These are phyloP conservation scores for Tachyglossus aculeatus DNA, from an alignment of 2,797 vertebrate species.

Conservation along the genomic window DNA sequence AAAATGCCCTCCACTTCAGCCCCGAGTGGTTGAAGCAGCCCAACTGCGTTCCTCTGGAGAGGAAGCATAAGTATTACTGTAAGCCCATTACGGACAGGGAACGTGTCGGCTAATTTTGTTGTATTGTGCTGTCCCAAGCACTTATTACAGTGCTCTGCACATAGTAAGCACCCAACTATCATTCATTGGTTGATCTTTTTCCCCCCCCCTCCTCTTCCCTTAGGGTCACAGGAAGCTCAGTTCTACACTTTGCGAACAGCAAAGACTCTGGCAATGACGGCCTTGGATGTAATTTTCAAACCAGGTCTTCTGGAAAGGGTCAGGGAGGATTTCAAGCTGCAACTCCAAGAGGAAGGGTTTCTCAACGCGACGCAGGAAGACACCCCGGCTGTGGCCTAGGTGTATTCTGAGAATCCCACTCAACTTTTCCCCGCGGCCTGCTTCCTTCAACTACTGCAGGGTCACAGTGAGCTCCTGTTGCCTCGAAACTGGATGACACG, in stretches of 20 bases:
- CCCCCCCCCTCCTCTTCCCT: conserved; percentile 5
- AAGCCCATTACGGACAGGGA: too few relatives aligned
- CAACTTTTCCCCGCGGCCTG: conserved; percentile 10
- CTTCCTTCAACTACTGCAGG: conserved; percentile 8
- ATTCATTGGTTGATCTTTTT: background rate
- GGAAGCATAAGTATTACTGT: too few relatives aligned
- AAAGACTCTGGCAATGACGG: conserved; percentile 89
- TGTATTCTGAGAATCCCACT: conserved; percentile 29
- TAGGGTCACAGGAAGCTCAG: conserved; percentile 87
- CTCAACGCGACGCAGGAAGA: conserved; percentile 47
- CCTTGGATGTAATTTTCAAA: conserved; percentile 85
- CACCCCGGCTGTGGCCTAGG: conserved; percentile 22
- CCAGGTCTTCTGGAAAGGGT: conserved; percentile 78
- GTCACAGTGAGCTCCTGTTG: conserved; percentile 5
- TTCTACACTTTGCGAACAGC: conserved; percentile 84
- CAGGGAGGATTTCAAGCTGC: conserved; percentile 80
- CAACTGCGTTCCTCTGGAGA: too few relatives aligned
- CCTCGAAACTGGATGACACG: background rate
- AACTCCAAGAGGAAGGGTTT: conserved; percentile 72
- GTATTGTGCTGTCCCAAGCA: too few relatives aligned
- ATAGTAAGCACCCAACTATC: too few relatives aligned
- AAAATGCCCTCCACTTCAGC: too few relatives aligned
- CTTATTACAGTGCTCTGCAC: too few relatives aligned
- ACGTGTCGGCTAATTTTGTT: too few relatives aligned
- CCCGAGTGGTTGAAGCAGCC: too few relatives aligned